Evolutionary conservation across 37 sponge, comb jelly and placozoan species (phyloP).

Genomic region (Mnemiopsis leidyi): DNA sequence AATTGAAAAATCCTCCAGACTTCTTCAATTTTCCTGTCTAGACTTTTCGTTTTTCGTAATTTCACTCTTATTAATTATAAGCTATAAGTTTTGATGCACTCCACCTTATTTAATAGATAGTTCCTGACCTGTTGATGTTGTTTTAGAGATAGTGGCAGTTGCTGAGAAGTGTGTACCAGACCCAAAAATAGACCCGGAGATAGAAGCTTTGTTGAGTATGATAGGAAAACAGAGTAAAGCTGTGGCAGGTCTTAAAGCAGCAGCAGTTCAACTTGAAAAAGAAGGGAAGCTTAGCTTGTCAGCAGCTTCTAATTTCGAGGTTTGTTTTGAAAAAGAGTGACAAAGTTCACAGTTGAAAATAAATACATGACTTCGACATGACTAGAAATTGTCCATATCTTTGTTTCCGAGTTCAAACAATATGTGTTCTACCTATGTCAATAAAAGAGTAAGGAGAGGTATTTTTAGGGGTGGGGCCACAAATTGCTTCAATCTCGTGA

Average conservation of each 20-base stretch:
- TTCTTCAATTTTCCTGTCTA: too few relatives aligned
- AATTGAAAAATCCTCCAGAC: too few relatives aligned
- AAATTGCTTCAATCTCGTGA: too few relatives aligned
- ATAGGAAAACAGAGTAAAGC: background rate
- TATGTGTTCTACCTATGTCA: background rate
- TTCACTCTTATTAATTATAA: too few relatives aligned
- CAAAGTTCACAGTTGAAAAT: background rate
- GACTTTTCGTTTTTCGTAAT: too few relatives aligned
- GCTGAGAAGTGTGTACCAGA: constrained; percentile 48
- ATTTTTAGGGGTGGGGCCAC: too few relatives aligned
- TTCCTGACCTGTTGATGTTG: too few relatives aligned
- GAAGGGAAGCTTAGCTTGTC: background rate
- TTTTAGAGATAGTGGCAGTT: constrained; percentile 37
- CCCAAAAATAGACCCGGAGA: constrained; percentile 16
- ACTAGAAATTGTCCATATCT: background rate
- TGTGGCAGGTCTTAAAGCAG: background rate
- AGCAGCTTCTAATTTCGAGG: background rate
- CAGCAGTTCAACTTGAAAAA: background rate
- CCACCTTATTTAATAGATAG: background rate
- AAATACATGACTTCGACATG: background rate
- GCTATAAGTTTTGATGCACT: too few relatives aligned
- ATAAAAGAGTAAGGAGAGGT: too few relatives aligned
- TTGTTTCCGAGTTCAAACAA: background rate
- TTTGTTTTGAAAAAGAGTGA: background rate
- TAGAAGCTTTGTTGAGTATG: background rate